phyloP scores from a whole-genome alignment of 2,888 invertebrate species.

The Gymnosoma rotundatum region DNA sequence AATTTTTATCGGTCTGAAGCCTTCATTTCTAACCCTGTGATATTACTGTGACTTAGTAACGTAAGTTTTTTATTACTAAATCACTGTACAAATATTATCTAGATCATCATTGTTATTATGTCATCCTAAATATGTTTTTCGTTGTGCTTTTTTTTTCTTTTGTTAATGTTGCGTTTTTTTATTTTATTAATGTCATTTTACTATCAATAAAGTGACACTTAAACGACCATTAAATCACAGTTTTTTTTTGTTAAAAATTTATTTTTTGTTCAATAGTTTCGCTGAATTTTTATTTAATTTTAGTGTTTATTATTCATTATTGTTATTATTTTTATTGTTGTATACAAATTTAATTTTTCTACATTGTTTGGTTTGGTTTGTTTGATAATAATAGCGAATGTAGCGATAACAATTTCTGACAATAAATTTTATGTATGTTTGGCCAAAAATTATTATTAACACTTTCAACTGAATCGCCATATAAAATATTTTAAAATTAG shows the following conservation, averaged over 20 bases:
- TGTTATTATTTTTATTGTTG: constrained; percentile 2
- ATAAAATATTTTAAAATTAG: constrained; percentile 29
- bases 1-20: too few species aligned
- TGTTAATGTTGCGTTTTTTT: constrained; percentile 11
- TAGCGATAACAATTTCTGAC: background rate
- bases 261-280: constrained; percentile 5
- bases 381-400: background rate
- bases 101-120: background rate
- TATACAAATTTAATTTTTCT: constrained; percentile 9
- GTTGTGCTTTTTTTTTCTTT: background rate
- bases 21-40: too few species aligned
- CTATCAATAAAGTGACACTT: constrained; percentile 80
- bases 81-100: background rate
- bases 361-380: background rate
- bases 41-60: too few species aligned
- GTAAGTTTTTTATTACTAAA: background rate
- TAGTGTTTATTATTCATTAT: constrained; percentile 28
- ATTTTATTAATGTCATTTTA: constrained; percentile 73
- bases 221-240: constrained; percentile 78
- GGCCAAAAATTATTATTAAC: background rate
- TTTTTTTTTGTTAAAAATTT: constrained; percentile 50
- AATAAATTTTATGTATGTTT: background rate
- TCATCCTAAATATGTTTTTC: constrained; percentile 65
- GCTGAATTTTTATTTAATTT: constrained; percentile 19
- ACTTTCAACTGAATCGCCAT: constrained; percentile 13